Conservation (phyloP, 2,888 invertebrate species). For the Camptogramma bilineatum region DNA sequence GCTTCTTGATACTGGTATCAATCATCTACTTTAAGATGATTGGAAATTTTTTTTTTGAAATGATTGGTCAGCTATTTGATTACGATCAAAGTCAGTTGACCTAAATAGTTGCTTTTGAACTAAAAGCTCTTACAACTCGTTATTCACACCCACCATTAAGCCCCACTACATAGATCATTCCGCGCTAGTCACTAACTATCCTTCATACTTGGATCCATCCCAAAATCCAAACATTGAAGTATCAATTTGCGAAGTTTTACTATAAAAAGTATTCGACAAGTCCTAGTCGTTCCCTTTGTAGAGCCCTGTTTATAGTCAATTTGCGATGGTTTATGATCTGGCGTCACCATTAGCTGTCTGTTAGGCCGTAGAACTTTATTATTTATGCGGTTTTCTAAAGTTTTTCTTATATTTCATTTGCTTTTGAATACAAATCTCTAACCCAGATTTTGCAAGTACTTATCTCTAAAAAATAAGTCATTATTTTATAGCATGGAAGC, state of each 20-base stretch:
- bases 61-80: too few species aligned
- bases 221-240: conserved; percentile 46
- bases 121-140: not conserved
- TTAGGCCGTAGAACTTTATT: conserved; percentile 22
- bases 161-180: conserved; percentile 12
- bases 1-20: too few species aligned
- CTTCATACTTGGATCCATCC: conserved; percentile 29
- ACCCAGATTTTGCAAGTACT: too few species aligned
- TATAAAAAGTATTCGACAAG: conserved; percentile 50
- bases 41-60: not conserved
- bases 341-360: conserved; percentile 31
- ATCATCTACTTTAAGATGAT: too few species aligned
- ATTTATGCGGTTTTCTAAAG: conserved; percentile 15
- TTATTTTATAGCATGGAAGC: too few species aligned
- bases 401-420: conserved; percentile 12
- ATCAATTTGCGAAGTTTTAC: conserved; percentile 54
- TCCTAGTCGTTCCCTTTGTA: conserved; percentile 42
- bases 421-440: conserved; percentile 16
- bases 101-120: too few species aligned
- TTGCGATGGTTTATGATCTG: conserved; percentile 33
- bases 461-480: too few species aligned
- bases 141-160: conserved; percentile 18
- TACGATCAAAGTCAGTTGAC: too few species aligned
- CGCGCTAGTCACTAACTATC: conserved; percentile 9
- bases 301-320: conserved; percentile 32